Base-by-base conservation (phyloP, 2,113 vertebrate genomes). In the Barbus barbus region DNA sequence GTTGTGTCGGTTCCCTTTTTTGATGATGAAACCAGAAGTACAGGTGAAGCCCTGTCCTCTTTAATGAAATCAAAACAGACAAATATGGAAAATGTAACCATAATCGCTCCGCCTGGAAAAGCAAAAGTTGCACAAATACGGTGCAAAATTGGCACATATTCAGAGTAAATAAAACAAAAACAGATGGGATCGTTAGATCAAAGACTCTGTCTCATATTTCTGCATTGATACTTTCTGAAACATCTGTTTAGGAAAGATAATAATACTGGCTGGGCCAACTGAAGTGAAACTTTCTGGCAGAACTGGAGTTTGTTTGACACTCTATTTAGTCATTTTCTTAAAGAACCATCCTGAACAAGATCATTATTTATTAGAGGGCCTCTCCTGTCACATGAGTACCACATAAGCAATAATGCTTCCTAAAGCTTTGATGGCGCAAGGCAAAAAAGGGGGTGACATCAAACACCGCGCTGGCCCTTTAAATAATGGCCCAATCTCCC, bases 401-500 rank as follows among this genome's bases (percentile, higher is more conserved):
- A 82, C 80, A 78, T 38, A 38, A 84, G 78, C 72, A 78, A 73
- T 78, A 85, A 87, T 77, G 74, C 72, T 58, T 38, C 73, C 18
- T 78, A 73, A 87, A 81, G 36, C 81, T 74, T 84, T 77, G 79
- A 72, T 78, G 53, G 65, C 6, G 38, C 65, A 44, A 38, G 28
- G 63, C 58, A 80, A 84, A 58, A 78, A 82, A 82, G 73, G 87
- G 53, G 78, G 71, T 86, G 78, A 46, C 83, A 88, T 85, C 84
- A 82, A 63, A 89, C 86, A 81, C 71, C 36, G 81, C 41, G 44
- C 85, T 89, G 83, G 76, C 88, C 74, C 86, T 91, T 92, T 90
- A 91, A 92, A 84, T 77, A 88, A 90, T 85, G 83, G 93, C 83
- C 91, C 86, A 91, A 90, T 92, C 86, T 89, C 88, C 81, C 72